Base-by-base conservation (phyloP, 2,888 invertebrate species). In the Lasiommata megera region DNA sequence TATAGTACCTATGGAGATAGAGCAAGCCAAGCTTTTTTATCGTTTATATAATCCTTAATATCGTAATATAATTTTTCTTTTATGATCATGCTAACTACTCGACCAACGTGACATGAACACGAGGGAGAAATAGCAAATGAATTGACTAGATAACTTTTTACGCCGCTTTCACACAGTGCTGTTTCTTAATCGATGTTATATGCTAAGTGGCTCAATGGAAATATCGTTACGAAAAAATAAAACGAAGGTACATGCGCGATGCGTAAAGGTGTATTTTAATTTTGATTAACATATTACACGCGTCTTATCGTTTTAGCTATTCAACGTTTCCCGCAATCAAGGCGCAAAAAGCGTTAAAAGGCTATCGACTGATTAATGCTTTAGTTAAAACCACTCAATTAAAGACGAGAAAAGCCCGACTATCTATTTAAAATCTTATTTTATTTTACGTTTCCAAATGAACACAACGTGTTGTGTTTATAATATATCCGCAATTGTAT, bases 321-420 rank as follows among this genome's bases (percentile, higher is more conserved):
- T 37, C 47, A 29, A 59, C 53, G 56, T 56, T 56, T 53, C 56
- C 36, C 53, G 58, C 61, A 61, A 61, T 59, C 61, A 61, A 59
- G 55, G 36, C 52, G 28, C 28, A 36, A 50, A 34, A 34, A 61
- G 51, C 51, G 17, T 46, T 44, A 44, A 54, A 52, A 41, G 52
- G n/a, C 38, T 46, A 14, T n/a, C 38, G 37, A 54, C 47, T 41
- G 48, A 55, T 40, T 40, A 41, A 38, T 48, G 48, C 14, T 14
- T n/a, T 7, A 12, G 38, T 14, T 31, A 28, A 34, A 38, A 55
- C 16, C 38, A 11, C 38, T 48, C 55, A 55, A 55, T 55, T 55
- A 55, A 55, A 37, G 31, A 16, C 46, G 3, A 43, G 43, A 11
- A 31, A 31, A 9, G 31, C 31, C 31, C 11, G n/a, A n/a, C n/a